Evolutionary conservation across 2,888 invertebrate species (phyloP), one percentile per base, ranked within the genome.

Genomic region (Candidula unifasciata): DNA sequence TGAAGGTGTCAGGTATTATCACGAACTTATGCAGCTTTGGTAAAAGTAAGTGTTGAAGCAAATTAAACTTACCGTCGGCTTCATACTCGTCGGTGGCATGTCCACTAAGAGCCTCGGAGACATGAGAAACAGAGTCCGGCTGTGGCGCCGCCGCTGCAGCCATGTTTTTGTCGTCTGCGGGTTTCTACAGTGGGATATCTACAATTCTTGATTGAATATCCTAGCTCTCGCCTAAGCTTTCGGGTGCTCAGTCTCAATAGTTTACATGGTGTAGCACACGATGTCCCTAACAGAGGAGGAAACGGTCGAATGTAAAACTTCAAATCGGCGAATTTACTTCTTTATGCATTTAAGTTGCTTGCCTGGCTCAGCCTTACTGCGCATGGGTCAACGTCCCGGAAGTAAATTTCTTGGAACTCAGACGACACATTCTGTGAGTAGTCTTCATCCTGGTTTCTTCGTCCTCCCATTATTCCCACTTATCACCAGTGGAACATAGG

Each of bases 61-160:
- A 77, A 44, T 2, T 77, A 24, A 60, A 60, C 54, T 21, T 57
- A 77, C 60, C 73, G 60, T 69, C 81, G 60, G 54, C 73, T 30
- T 74, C 82, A 60, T 13, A 73, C 18, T 82, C 74, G 35, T 82
- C 82, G 10, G 44, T 68, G 6, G 64, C 69, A 18, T 76, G 76
- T 54, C 82, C 82, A 54, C 82, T 82, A 35, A 82, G 37, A 30
- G 82, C 82, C n/a, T 82, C 82, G 5, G 82, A 82, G 64, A 77
- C 68, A 54, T 77, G 81, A 24, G 81, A 81, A 18, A 73, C 81
- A 35, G 54, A 57, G 81, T 81, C 77, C 30, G 76, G 37, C 54
- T 77, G 82, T 52, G 76, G 68, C 3, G 77, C 52, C 68, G 77
- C 77, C 33, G 82, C 82, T 21, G 78, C 64, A 52, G 77, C 77